Conservation (phyloP, 2,113 vertebrate genomes). For the Trematocara stigmaticum region DNA sequence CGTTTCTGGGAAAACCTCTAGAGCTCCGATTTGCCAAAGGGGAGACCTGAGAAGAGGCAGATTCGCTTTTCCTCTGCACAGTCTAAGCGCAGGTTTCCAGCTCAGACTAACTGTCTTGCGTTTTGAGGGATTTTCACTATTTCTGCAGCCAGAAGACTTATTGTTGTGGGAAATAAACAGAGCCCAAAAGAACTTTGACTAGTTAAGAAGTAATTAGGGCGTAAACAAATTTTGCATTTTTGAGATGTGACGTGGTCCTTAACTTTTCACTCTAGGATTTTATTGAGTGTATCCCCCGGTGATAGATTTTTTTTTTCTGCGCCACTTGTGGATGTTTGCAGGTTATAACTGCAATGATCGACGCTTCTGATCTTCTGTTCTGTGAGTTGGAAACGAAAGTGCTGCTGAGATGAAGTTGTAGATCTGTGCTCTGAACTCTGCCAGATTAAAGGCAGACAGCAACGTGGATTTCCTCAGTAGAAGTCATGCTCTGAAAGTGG, state of each 20-base stretch:
- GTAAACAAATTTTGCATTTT: not conserved
- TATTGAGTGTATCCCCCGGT: not conserved
- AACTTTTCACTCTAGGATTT: not conserved
- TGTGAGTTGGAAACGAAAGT: not conserved
- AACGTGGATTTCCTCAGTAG: not conserved
- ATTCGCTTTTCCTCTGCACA: not conserved
- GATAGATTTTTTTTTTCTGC: not conserved
- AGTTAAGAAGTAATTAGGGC: not conserved
- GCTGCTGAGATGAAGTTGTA: constrained; percentile 6
- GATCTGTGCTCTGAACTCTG: not conserved
- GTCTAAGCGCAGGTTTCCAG: not conserved
- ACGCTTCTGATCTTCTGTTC: not conserved
- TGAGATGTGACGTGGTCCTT: not conserved
- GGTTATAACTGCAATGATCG: not conserved
- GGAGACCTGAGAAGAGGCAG: constrained; percentile 23
- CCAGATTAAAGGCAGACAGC: not conserved
- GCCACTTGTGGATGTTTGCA: not conserved
- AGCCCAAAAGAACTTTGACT: not conserved
- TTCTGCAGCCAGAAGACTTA: not conserved
- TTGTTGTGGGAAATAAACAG: not conserved
- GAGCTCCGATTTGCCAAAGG: constrained; percentile 13
- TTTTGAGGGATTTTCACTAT: not conserved
- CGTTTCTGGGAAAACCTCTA: constrained; percentile 61
- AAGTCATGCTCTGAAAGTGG: constrained; percentile 14
- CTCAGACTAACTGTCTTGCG: not conserved